A percentile compares a stretch with the other conserved stretches of the same genome.
Evolutionary conservation across 2,888 invertebrate genomes (phyloP).

Genomic region (Ophioninae sp.): DNA sequence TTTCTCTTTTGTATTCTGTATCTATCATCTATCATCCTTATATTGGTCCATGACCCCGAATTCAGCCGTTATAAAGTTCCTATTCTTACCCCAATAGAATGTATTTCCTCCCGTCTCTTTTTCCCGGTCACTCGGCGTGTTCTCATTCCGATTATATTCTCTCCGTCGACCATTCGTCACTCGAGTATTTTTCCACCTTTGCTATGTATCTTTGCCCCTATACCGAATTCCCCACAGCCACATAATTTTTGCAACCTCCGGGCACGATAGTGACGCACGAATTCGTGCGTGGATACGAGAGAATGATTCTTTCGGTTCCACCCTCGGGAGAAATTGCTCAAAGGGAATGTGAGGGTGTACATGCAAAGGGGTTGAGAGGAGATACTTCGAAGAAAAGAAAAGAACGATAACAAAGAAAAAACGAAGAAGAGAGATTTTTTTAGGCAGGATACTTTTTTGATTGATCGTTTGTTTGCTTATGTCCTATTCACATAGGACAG

Average conservation of each 20-base stretch:
- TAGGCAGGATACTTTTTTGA: too few relatives aligned
- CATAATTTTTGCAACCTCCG: slow-evolving; percentile 53
- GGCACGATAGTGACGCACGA: slow-evolving; percentile 48
- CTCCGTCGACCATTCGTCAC: slow-evolving; percentile 28
- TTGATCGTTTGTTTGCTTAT: too few relatives aligned
- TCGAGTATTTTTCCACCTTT: slow-evolving; percentile 21
- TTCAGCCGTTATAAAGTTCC: slow-evolving; percentile 8
- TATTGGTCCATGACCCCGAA: slow-evolving; percentile 16
- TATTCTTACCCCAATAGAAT: slow-evolving; percentile 20
- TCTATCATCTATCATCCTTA: background rate
- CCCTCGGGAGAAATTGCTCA: slow-evolving; percentile 61
- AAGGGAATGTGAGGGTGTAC: slow-evolving; percentile 24
- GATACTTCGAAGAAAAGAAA: background rate
- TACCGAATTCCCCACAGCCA: slow-evolving; percentile 55
- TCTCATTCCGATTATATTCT: slow-evolving; percentile 43
- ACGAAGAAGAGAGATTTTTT: background rate
- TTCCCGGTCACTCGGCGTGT: slow-evolving; percentile 9
- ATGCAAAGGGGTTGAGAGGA: background rate
- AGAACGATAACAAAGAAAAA: background rate
- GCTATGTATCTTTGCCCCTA: slow-evolving; percentile 30
- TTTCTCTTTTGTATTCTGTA: slow-evolving; percentile 8
- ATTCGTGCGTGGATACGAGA: slow-evolving; percentile 50
- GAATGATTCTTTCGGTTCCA: slow-evolving; percentile 40
- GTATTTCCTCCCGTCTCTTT: slow-evolving; percentile 18
- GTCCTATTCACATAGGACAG: too few relatives aligned